Conservation (phyloP, 2,888 invertebrate genomes). For the Oscheius sp. region DNA sequence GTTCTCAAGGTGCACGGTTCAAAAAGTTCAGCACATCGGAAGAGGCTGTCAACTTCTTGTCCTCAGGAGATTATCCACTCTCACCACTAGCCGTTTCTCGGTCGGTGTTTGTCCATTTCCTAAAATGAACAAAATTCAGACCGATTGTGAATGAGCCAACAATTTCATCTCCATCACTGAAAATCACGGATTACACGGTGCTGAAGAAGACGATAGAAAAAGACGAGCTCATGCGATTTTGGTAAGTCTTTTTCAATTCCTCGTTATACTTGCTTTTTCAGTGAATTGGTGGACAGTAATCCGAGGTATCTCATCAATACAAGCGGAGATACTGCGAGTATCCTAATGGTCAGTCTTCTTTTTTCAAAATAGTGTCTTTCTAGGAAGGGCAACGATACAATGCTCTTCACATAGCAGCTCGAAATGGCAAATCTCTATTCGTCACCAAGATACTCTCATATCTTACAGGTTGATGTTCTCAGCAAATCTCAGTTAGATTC, state of each 20-base stretch:
- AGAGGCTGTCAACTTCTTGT: slow-evolving; percentile 48
- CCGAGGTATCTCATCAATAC: slow-evolving; percentile 58
- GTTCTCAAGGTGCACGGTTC: slow-evolving; percentile 47
- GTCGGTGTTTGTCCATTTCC: not conserved
- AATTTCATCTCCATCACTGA: slow-evolving; percentile 46
- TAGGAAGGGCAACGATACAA: slow-evolving; percentile 59
- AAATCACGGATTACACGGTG: slow-evolving; percentile 47
- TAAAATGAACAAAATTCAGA: not conserved
- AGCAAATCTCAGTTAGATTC: not conserved
- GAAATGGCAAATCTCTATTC: slow-evolving; percentile 41
- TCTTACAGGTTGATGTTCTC: slow-evolving; percentile 20
- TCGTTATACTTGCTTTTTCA: slow-evolving; percentile 2
- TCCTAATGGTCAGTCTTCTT: slow-evolving; percentile 43
- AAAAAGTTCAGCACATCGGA: slow-evolving; percentile 50
- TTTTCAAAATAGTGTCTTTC: too few relatives aligned
- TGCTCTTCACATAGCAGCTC: slow-evolving; percentile 56
- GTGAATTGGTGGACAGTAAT: slow-evolving; percentile 40
- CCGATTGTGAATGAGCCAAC: slow-evolving; percentile 35
- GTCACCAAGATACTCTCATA: slow-evolving; percentile 33
- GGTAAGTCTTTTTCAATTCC: not conserved
- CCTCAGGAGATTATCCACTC: slow-evolving; percentile 23
- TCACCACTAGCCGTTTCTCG: slow-evolving; percentile 19
- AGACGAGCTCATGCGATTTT: slow-evolving; percentile 44
- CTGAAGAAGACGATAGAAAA: slow-evolving; percentile 52
- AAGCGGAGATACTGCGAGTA: slow-evolving; percentile 53